Conservation (phyloP, 2,888 invertebrate genomes). For the Sinhomidia bicolor region DNA sequence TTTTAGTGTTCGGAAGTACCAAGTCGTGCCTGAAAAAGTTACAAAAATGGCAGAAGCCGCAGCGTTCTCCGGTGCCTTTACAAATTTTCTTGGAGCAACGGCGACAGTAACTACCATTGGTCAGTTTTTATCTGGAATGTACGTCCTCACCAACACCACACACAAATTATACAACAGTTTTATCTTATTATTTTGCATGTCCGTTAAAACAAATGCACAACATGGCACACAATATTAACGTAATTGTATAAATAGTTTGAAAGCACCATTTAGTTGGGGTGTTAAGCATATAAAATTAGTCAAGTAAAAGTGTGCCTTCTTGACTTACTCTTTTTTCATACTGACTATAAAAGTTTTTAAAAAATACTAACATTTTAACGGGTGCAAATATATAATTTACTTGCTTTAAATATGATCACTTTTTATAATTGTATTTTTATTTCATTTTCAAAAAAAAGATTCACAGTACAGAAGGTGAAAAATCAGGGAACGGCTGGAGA, state of each 20-base stretch:
- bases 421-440: slow-evolving; percentile 10
- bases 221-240: slow-evolving; percentile 44
- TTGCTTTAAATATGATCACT: background rate
- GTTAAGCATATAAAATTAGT: too few relatives aligned
- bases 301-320: too few relatives aligned
- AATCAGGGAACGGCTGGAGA: slow-evolving; percentile 75
- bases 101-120: slow-evolving; percentile 90
- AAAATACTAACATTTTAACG: too few relatives aligned
- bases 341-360: too few relatives aligned
- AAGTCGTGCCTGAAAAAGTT: too few relatives aligned
- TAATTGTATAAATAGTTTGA: background rate
- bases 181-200: slow-evolving; percentile 29
- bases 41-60: slow-evolving; percentile 23
- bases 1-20: too few relatives aligned
- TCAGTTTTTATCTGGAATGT: slow-evolving; percentile 94
- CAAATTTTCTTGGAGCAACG: slow-evolving; percentile 80
- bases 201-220: slow-evolving; percentile 12
- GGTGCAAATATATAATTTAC: too few relatives aligned
- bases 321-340: too few relatives aligned
- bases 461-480: slow-evolving; percentile 76
- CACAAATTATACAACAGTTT: slow-evolving; percentile 20
- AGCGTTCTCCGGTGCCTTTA: background rate
- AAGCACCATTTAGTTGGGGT: background rate
- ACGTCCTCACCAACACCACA: slow-evolving; percentile 82
- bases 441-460: slow-evolving; percentile 69